Percentiles rank a stretch among this genome's conserved stretches.
Conservation (phyloP, 2,888 invertebrate genomes). For the Dorcus parallelipipedus region DNA sequence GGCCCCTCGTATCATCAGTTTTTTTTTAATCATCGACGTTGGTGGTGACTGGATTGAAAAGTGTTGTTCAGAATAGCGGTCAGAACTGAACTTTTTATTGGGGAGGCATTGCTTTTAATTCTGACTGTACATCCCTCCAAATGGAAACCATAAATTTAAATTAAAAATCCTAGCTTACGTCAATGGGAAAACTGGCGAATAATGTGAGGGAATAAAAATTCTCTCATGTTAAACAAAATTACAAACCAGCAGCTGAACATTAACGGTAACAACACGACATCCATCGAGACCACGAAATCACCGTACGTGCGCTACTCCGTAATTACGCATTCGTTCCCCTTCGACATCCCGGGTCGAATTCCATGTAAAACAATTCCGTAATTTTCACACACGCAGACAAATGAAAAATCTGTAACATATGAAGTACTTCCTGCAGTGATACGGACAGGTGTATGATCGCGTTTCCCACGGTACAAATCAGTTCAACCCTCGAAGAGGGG, state of each 20-base stretch:
- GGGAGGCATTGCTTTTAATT: too few relatives aligned
- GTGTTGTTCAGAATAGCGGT: too few relatives aligned
- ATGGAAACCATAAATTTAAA: too few relatives aligned
- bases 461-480: constrained; percentile 42
- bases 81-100: too few relatives aligned
- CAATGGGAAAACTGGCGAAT: neutral
- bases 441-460: constrained; percentile 33
- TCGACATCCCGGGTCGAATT: constrained; percentile 17
- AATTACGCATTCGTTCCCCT: constrained; percentile 22
- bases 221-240: constrained; percentile 13
- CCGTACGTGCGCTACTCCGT: constrained; percentile 6
- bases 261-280: constrained; percentile 7
- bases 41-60: too few relatives aligned
- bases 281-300: constrained; percentile 15
- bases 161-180: neutral
- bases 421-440: constrained; percentile 25
- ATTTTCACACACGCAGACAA: constrained; percentile 14
- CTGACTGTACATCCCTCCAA: too few relatives aligned
- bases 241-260: constrained; percentile 3
- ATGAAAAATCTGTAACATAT: constrained; percentile 20
- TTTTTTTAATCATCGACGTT: too few relatives aligned
- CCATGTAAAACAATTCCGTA: constrained; percentile 26
- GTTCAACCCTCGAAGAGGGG: constrained; percentile 34
- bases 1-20: too few relatives aligned
- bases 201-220: neutral